A percentile compares a stretch with the other conserved stretches of the same genome.
Evolutionary conservation across 2,797 vertebrate genomes (phyloP).

Genomic region (Pterois miles): DNA sequence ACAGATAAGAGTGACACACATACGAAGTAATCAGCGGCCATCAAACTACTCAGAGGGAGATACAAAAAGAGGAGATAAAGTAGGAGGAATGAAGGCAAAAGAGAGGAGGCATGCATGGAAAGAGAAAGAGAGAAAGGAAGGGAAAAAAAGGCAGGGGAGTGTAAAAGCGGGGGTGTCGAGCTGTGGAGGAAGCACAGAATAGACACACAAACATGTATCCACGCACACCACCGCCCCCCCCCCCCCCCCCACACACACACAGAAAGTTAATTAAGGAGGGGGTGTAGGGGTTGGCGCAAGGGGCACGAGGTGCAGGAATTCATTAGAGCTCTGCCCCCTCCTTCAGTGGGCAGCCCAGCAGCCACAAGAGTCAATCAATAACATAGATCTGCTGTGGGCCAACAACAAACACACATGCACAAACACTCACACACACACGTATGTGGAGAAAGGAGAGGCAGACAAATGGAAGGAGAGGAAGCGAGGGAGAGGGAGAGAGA

Average conservation of each 20-base stretch:
- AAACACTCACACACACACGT: conserved; percentile 29
- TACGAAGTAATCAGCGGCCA: conserved; percentile 40
- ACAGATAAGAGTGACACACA: conserved; percentile 50
- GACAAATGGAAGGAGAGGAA: conserved; percentile 68
- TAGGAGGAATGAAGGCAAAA: conserved; percentile 35
- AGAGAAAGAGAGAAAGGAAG: conserved; percentile 30
- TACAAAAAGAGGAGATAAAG: conserved; percentile 46
- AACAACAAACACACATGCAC: conserved; percentile 70
- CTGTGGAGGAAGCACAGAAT: conserved; percentile 66
- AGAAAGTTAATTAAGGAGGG: conserved; percentile 88
- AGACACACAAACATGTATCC: conserved; percentile 42
- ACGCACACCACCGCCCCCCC: conserved; percentile 32
- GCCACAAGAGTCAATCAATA: conserved; percentile 87
- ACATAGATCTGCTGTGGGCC: conserved; percentile 83
- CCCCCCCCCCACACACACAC: conserved; percentile 49
- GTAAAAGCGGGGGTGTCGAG: conserved; percentile 66
- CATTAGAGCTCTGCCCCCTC: conserved; percentile 86
- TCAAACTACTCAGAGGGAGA: conserved; percentile 36
- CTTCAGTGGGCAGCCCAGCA: conserved; percentile 83
- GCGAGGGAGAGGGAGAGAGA: conserved; percentile 62
- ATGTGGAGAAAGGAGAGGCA: conserved; percentile 53
- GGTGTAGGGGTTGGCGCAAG: conserved; percentile 81
- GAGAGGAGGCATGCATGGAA: conserved; percentile 31
- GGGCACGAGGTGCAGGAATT: conserved; percentile 85
- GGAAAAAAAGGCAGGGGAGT: conserved; percentile 55